Evolutionary conservation across 2,113 vertebrate species (phyloP).

Genomic region (Colossoma macropomum): DNA sequence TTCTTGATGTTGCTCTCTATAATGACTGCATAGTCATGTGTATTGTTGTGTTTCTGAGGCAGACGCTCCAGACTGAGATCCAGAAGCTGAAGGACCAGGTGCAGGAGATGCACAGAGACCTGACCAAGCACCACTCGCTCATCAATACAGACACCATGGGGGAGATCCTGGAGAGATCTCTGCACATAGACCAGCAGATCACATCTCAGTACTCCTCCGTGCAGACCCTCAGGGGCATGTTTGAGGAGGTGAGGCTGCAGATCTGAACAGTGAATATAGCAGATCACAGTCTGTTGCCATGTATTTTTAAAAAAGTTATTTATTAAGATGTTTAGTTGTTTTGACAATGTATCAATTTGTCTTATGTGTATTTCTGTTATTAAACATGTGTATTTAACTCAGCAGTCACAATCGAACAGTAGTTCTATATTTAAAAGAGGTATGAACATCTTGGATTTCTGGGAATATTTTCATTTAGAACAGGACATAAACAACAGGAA

Average conservation of each 20-base stretch:
- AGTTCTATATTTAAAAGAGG: no score
- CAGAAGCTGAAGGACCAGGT: slow-evolving; percentile 93
- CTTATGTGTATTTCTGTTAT: neutral
- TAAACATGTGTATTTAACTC: no score
- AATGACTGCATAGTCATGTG: no score
- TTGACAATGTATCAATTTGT: no score
- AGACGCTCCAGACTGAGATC: slow-evolving; percentile 87
- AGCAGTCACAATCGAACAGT: no score
- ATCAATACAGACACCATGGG: slow-evolving; percentile 89
- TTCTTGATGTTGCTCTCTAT: no score
- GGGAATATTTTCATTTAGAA: no score
- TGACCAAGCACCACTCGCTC: slow-evolving; percentile 94
- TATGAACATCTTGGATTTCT: no score
- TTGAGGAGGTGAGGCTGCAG: slow-evolving; percentile 83
- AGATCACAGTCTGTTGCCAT: neutral
- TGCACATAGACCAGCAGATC: slow-evolving; percentile 87
- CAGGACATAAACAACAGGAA: no score
- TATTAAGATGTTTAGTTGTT: no score
- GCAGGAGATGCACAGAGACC: slow-evolving; percentile 91
- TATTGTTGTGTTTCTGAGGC: neutral
- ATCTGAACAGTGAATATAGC: neutral
- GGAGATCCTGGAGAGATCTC: slow-evolving; percentile 85
- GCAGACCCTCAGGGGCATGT: slow-evolving; percentile 84
- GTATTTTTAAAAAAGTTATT: neutral
- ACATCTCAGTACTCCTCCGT: slow-evolving; percentile 79